A percentile compares a stretch with the other conserved stretches of the same genome.
These are phyloP conservation scores for Dreissena polymorpha DNA, from an alignment of 1,140 invertebrate genomes.

Conservation along the genomic window DNA sequence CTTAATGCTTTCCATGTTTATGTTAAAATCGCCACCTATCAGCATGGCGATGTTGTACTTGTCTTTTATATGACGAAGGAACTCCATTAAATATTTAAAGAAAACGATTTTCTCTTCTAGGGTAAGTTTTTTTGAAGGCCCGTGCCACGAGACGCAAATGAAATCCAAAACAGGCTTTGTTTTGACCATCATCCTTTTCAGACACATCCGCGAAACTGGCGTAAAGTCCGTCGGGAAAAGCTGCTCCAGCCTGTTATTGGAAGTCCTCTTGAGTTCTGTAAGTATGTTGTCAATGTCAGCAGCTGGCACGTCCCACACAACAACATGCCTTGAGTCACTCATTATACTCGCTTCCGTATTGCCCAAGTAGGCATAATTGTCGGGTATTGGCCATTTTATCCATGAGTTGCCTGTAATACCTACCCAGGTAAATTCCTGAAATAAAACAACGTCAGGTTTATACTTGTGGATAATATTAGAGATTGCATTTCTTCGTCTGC, in stretches of 20 bases:
- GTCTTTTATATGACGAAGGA: background rate
- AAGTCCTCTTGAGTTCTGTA: background rate
- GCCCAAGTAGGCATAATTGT: no score
- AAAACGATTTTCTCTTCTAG: background rate
- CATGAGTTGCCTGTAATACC: constrained; percentile 8
- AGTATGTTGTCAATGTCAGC: background rate
- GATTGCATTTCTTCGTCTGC: background rate
- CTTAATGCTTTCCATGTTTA: background rate
- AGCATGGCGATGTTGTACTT: background rate
- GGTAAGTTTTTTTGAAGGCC: background rate
- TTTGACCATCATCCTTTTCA: background rate
- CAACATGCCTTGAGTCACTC: no score
- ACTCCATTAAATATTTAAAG: background rate
- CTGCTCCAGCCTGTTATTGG: background rate
- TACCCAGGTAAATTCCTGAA: constrained; percentile 41
- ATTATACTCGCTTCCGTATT: no score
- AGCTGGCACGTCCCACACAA: no score
- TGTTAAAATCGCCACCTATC: background rate
- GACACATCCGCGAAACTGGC: background rate
- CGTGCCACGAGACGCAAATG: background rate
- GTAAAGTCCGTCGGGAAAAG: background rate
- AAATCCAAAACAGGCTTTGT: background rate
- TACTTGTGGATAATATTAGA: constrained; percentile 18
- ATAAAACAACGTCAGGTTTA: constrained; percentile 26
- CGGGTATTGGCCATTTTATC: no score